Evolutionary conservation across 2,113 vertebrate species (phyloP).

Genomic region (Cephalophus harveyi): DNA sequence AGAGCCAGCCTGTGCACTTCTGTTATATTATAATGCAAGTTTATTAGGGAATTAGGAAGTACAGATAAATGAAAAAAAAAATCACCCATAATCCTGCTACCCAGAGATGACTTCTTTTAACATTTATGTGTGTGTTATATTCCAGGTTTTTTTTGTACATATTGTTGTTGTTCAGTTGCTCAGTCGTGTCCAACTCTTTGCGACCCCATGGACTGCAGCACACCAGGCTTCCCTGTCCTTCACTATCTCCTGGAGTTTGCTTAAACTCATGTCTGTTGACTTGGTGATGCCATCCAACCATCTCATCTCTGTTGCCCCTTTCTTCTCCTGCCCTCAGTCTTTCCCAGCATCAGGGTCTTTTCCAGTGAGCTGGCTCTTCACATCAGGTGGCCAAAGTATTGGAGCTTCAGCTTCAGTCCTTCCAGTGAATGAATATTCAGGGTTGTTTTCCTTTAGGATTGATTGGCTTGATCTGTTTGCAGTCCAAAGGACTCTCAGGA

Average conservation of each 20-base stretch:
- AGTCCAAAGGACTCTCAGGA: neutral
- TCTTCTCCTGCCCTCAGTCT: neutral
- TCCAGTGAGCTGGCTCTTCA: neutral
- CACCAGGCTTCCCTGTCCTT: neutral
- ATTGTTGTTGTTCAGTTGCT: neutral
- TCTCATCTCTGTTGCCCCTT: neutral
- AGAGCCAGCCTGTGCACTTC: neutral
- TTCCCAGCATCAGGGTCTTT: neutral
- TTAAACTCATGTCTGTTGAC: neutral
- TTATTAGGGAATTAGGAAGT: conserved; percentile 27
- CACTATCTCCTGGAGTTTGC: neutral
- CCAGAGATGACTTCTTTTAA: neutral
- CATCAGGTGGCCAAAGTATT: neutral
- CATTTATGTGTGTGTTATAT: neutral
- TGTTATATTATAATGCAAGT: neutral
- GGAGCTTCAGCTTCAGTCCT: neutral
- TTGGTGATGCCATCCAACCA: neutral
- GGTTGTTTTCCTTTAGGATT: neutral
- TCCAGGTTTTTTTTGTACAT: neutral
- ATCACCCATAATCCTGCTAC: neutral
- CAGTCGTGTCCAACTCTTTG: neutral
- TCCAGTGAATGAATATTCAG: neutral
- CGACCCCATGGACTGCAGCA: neutral
- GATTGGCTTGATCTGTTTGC: neutral
- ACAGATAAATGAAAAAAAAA: conserved; percentile 14